Conservation (phyloP, 2,797 vertebrate species). For the Spheniscus humboldti region DNA sequence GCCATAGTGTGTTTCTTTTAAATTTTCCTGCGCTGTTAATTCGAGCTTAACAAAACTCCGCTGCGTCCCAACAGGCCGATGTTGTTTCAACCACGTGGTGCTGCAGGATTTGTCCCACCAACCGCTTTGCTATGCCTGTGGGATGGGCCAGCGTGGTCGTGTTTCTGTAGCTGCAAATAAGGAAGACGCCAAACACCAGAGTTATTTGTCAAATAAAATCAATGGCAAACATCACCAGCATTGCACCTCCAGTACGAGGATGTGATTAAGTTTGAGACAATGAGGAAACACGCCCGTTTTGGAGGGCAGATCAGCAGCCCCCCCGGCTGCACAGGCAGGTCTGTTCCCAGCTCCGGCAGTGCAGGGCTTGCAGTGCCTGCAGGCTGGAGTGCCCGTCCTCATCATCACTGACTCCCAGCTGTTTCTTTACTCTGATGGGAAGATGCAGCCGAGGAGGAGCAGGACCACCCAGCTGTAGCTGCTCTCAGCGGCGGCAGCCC, state of each 20-base stretch:
- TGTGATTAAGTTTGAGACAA: neutral
- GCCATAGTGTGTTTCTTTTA: neutral
- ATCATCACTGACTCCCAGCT: rapidly evolving
- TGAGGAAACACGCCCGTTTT: rapidly evolving
- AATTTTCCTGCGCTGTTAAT: neutral
- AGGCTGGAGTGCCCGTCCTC: neutral
- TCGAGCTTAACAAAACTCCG: rapidly evolving
- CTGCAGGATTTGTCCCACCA: neutral
- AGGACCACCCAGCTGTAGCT: neutral
- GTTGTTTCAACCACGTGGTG: rapidly evolving
- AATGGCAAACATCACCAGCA: neutral
- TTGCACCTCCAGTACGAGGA: neutral
- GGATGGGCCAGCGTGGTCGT: rapidly evolving
- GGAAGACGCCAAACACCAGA: neutral
- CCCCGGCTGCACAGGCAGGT: rapidly evolving
- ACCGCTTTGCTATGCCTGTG: rapidly evolving
- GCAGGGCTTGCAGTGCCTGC: neutral
- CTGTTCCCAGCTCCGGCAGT: neutral
- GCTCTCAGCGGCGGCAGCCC: no score
- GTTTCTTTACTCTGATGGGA: neutral
- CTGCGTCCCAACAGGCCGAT: rapidly evolving
- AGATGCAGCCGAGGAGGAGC: neutral
- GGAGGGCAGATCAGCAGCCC: neutral
- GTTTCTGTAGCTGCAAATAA: neutral
- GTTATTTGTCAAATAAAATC: neutral